These are phyloP conservation scores for Variabilichromis moorii DNA, from an alignment of 2,113 vertebrate species.

Conservation along the genomic window DNA sequence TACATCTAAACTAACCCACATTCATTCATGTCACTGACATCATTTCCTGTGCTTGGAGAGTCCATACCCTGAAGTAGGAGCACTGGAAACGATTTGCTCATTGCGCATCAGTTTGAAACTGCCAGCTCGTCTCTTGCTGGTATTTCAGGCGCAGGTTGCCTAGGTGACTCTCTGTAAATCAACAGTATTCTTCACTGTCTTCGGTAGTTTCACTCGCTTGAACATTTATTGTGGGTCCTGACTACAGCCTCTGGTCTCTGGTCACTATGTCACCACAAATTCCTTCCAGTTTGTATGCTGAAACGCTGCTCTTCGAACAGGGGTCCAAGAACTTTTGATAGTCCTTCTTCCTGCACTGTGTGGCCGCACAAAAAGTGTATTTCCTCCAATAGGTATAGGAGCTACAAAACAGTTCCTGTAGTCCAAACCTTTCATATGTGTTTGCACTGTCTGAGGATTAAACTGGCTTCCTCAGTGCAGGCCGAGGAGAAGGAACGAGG, in stretches of 20 bases:
- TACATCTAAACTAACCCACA: not conserved
- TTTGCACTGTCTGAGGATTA: slow-evolving; percentile 34
- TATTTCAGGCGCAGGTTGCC: rapidly evolving
- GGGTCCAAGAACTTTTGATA: not conserved
- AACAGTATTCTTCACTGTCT: not conserved
- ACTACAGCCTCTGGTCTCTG: not conserved
- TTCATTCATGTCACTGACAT: not conserved
- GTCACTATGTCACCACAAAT: not conserved
- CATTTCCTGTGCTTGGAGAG: not conserved
- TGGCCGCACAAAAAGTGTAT: not conserved
- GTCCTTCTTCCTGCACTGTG: not conserved
- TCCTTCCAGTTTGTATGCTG: not conserved
- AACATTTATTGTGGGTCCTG: not conserved
- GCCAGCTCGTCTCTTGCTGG: not conserved
- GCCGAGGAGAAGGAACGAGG: not conserved
- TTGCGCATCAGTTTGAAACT: not conserved
- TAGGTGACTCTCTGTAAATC: not conserved
- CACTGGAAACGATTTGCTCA: not conserved
- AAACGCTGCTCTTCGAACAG: not conserved
- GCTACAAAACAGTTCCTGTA: not conserved
- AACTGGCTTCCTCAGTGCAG: slow-evolving; percentile 19
- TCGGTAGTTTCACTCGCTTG: not conserved
- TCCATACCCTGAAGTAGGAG: not conserved
- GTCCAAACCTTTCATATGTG: not conserved
- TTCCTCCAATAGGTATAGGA: not conserved